These are phyloP conservation scores for Myopa tessellatipennis DNA, from an alignment of 2,888 invertebrate species.

Conservation along the genomic window DNA sequence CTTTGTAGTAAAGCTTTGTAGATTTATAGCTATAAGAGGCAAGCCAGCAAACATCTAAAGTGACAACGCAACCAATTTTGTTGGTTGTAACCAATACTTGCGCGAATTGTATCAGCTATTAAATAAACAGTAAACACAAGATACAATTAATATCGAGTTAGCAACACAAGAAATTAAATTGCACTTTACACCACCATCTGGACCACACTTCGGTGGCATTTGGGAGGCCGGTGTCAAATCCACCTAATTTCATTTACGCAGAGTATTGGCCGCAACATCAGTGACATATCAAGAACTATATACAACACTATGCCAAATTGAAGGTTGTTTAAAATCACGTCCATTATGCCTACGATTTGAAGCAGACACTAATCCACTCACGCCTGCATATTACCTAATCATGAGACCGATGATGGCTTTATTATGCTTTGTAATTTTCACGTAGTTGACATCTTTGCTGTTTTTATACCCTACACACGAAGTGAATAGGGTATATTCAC, in stretches of 20 bases:
- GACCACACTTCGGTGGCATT: conserved; percentile 59
- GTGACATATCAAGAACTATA: conserved; percentile 56
- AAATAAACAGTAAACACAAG: conserved; percentile 11
- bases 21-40: conserved; percentile 50
- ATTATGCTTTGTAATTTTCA: too few relatives aligned
- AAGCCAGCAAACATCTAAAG: conserved; percentile 36
- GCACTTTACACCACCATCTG: conserved; percentile 58
- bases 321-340: conserved; percentile 57
- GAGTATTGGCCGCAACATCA: conserved; percentile 50
- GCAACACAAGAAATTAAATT: conserved; percentile 48
- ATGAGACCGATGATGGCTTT: conserved; percentile 31
- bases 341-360: conserved; percentile 51
- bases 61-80: conserved; percentile 48
- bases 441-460: too few relatives aligned
- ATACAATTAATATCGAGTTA: conserved; percentile 33
- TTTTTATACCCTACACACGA: too few relatives aligned
- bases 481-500: too few relatives aligned
- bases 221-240: conserved; percentile 61
- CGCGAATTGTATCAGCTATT: conserved; percentile 38
- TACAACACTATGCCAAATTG: conserved; percentile 56
- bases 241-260: conserved; percentile 55
- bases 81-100: conserved; percentile 43
- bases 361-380: conserved; percentile 47
- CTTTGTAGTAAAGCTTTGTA: conserved; percentile 52
- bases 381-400: conserved; percentile 48